Base-by-base conservation (phyloP, 2,797 vertebrate species). In the Gouania willdenowi region DNA sequence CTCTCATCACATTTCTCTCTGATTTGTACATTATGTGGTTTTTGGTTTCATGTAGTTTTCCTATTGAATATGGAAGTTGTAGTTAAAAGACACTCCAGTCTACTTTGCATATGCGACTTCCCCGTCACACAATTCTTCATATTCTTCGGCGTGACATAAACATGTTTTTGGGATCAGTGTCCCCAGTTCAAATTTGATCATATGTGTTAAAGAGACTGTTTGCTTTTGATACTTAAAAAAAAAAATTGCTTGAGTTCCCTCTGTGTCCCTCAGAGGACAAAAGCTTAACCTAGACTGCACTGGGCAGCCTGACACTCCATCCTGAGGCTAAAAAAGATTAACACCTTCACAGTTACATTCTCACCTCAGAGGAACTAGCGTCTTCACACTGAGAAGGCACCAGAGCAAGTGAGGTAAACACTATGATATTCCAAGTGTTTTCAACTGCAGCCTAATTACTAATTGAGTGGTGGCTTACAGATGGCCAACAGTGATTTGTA, bases 341-440 rank as follows among this genome's bases (percentile, higher is more conserved):
- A 65, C 61, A 74, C 26, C 6, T 48, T 63, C 53, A 29, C 60
- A 58, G 62, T 57, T 40, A 22, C 42, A 47, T 74, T 71, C 27
- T 65, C 72, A 68, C 70, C 71, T 78, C 50, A 23, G 26, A 64
- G 43, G 44, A 61, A 62, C 26, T 57, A 17, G 40, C 52, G 24
- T 51, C 26, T 32, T 41, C 61, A 22, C 13, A 49, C 72, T 66
- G 70, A 1, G 72, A 63, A n/a, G 41, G 48, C 43, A 38, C 33
- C 46, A 26, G 42, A 41, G 51, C 15, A 8, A 42, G 33, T 52
- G 45, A 35, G 38, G 67, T 58, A 64, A 48, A 55, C 29, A 5
- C 41, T 41, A 21, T 13, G n/a, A 35, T 41, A 38, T 30, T 54
- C 5, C 29, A 58, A 47, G 56, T 27, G 7, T 24, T 50, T 57